These are phyloP conservation scores for Microctonus brassicae DNA, from an alignment of 2,888 invertebrate species.

Conservation along the genomic window DNA sequence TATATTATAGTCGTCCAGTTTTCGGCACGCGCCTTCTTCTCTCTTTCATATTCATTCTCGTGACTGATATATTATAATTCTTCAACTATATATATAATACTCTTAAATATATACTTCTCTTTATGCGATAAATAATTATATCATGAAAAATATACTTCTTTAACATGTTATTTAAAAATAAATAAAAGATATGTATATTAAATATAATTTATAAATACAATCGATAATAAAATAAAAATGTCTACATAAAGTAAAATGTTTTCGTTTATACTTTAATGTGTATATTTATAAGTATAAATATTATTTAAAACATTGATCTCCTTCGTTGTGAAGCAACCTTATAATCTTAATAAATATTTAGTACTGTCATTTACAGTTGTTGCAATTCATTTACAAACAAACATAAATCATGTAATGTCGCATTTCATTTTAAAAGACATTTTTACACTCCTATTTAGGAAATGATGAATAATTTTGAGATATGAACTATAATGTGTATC, in stretches of 20 bases:
- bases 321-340: background rate
- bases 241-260: no score
- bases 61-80: background rate
- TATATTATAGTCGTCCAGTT: slow-evolving; percentile 49
- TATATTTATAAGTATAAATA: slow-evolving; percentile 10
- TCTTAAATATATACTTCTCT: no score
- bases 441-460: slow-evolving; percentile 25
- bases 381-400: background rate
- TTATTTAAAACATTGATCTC: slow-evolving; percentile 26
- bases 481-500: slow-evolving; percentile 8
- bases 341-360: background rate
- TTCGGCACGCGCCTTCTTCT: slow-evolving; percentile 61
- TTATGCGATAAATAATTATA: no score
- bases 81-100: background rate
- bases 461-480: slow-evolving; percentile 27
- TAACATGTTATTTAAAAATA: no score
- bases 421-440: background rate
- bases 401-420: background rate
- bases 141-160: no score
- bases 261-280: background rate
- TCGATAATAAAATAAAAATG: no score
- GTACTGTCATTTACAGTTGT: background rate
- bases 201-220: no score
- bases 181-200: no score
- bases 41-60: slow-evolving; percentile 13